Percentiles rank a stretch among this genome's conserved stretches.
Conservation (phyloP, 2,113 vertebrate genomes). For the Hypanus sabinus region DNA sequence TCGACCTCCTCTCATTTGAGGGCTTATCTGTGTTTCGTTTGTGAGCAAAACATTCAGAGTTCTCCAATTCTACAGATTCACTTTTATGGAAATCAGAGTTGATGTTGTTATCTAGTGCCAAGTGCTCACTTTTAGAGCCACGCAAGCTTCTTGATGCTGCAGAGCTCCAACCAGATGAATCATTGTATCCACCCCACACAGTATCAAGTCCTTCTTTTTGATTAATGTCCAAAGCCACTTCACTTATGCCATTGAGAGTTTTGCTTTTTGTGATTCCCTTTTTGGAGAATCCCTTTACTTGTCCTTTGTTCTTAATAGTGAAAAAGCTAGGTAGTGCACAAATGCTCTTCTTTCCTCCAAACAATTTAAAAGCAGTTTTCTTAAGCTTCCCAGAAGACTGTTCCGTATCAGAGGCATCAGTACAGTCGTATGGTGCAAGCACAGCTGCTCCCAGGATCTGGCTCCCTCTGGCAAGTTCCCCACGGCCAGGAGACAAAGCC, state of each 20-base stretch:
- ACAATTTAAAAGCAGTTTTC: slow-evolving; percentile 83
- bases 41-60: slow-evolving; percentile 55
- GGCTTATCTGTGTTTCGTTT: slow-evolving; percentile 59
- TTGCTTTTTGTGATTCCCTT: slow-evolving; percentile 81
- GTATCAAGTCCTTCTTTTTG: slow-evolving; percentile 48
- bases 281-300: slow-evolving; percentile 63
- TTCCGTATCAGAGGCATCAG: slow-evolving; percentile 44
- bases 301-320: slow-evolving; percentile 71
- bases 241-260: slow-evolving; percentile 77
- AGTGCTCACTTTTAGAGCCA: slow-evolving; percentile 55
- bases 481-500: slow-evolving; percentile 40
- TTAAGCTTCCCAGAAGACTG: slow-evolving; percentile 70
- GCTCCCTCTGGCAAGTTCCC: slow-evolving; percentile 46
- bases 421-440: slow-evolving; percentile 46
- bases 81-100: slow-evolving; percentile 44
- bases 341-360: slow-evolving; percentile 82
- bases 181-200: slow-evolving; percentile 51
- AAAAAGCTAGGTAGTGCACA: slow-evolving; percentile 90
- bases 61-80: slow-evolving; percentile 51
- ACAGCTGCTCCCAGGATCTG: slow-evolving; percentile 45
- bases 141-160: slow-evolving; percentile 43
- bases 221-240: slow-evolving; percentile 46
- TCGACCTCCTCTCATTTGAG: slow-evolving; percentile 64
- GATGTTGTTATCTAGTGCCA: slow-evolving; percentile 43
- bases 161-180: slow-evolving; percentile 48